These are phyloP conservation scores for Rhinophrynus dorsalis DNA, from an alignment of 2,797 vertebrate species.

Conservation along the genomic window DNA sequence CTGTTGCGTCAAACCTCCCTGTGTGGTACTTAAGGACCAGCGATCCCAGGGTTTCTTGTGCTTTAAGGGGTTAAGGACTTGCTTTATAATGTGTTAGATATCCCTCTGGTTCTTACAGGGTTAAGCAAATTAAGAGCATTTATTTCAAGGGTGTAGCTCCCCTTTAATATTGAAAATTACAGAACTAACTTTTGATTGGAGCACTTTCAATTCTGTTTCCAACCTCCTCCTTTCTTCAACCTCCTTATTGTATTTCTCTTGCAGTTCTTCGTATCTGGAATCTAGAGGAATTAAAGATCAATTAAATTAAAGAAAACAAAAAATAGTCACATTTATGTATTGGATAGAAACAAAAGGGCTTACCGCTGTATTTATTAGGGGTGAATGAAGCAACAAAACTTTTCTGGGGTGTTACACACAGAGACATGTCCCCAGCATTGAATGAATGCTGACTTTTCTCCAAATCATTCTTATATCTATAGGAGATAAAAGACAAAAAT, in stretches of 20 bases:
- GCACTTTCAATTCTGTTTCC: conserved; percentile 78
- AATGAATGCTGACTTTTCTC: conserved; percentile 75
- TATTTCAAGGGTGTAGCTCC: too few species aligned
- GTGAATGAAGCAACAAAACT: conserved; percentile 66
- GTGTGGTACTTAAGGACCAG: too few species aligned
- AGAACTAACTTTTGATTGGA: conserved; percentile 81
- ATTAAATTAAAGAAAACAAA: conserved; percentile 16
- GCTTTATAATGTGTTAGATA: too few species aligned
- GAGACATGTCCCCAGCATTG: conserved; percentile 64
- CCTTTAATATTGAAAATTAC: too few species aligned
- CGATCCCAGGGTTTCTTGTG: too few species aligned
- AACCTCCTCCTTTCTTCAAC: conserved; percentile 83
- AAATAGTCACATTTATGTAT: not conserved
- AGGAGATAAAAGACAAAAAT: conserved; percentile 20
- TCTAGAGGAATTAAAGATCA: conserved; percentile 62
- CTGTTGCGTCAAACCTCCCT: too few species aligned
- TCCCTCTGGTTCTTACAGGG: too few species aligned
- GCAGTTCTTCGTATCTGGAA: conserved; percentile 77
- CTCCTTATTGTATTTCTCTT: conserved; percentile 85
- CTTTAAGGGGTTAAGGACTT: too few species aligned
- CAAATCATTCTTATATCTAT: conserved; percentile 84
- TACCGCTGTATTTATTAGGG: conserved; percentile 74
- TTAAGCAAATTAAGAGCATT: too few species aligned
- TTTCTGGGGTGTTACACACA: conserved; percentile 77
- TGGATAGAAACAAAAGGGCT: not conserved